phyloP scores from a whole-genome alignment of 2,113 vertebrate genomes.

The Rutilus rutilus region DNA sequence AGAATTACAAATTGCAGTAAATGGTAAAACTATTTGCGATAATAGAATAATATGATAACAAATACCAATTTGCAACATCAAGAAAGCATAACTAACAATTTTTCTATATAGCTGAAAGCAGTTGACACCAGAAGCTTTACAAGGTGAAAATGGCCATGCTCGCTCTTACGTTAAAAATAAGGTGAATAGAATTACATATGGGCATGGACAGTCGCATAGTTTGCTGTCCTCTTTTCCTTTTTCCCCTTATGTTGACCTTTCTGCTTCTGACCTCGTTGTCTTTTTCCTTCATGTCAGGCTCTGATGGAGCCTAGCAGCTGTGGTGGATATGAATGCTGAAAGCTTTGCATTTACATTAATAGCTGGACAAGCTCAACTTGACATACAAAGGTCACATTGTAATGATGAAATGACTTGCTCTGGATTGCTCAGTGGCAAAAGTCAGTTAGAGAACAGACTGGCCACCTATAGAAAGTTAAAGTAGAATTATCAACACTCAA shows the following conservation, averaged over 20 bases:
- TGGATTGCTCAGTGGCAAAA: slow-evolving; percentile 37
- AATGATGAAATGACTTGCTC: slow-evolving; percentile 48
- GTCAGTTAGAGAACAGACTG: slow-evolving; percentile 23
- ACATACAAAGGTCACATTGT: slow-evolving; percentile 58
- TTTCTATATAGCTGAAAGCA: background rate
- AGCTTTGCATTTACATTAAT: slow-evolving; percentile 47
- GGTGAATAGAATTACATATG: background rate
- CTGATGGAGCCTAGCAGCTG: slow-evolving; percentile 62
- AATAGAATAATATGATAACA: background rate
- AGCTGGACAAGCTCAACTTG: slow-evolving; percentile 51
- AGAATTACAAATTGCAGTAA: background rate
- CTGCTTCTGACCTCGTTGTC: slow-evolving; percentile 21
- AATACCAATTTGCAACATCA: background rate
- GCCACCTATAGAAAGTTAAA: background rate
- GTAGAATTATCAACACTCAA: background rate
- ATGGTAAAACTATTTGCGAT: background rate
- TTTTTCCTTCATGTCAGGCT: background rate
- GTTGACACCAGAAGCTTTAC: background rate
- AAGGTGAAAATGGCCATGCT: background rate
- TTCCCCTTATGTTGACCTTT: slow-evolving; percentile 26
- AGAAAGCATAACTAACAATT: background rate
- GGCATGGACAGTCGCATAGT: background rate
- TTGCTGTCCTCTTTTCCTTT: background rate
- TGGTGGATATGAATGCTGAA: slow-evolving; percentile 15
- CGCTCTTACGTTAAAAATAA: background rate